Conservation (phyloP, 1,140 invertebrate species). For the Drosophila pectinifera region DNA sequence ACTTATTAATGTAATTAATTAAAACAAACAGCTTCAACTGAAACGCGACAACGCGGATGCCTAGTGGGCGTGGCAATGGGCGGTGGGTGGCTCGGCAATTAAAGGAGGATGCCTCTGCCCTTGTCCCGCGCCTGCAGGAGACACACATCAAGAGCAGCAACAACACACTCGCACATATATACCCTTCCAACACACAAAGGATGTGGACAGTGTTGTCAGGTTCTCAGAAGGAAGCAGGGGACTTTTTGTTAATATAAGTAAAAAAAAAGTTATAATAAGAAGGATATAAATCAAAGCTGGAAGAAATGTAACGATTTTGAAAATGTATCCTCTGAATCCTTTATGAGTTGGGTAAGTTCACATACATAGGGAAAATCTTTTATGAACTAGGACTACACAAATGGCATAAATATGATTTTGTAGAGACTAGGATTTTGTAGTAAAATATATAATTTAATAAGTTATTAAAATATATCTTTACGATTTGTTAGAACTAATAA, state of each 20-base stretch:
- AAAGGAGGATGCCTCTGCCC: conserved; percentile 68
- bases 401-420: too few species aligned
- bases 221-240: neutral
- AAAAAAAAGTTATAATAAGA: neutral
- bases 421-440: too few species aligned
- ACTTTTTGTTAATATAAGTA: neutral
- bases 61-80: conserved; percentile 11
- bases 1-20: conserved; percentile 79
- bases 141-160: conserved; percentile 69
- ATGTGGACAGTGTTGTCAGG: conserved; percentile 13
- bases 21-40: conserved; percentile 79
- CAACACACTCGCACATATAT: conserved; percentile 36
- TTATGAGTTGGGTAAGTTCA: too few species aligned
- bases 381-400: too few species aligned
- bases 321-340: too few species aligned
- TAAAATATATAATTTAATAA: too few species aligned
- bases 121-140: conserved; percentile 40
- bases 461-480: too few species aligned
- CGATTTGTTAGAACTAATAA: too few species aligned
- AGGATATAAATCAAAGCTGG: too few species aligned
- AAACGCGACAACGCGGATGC: conserved; percentile 37
- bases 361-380: too few species aligned
- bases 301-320: too few species aligned
- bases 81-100: conserved; percentile 61
- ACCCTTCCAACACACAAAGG: conserved; percentile 27